These are phyloP conservation scores for Myripristis murdjan DNA, from an alignment of 2,797 vertebrate genomes.

Conservation along the genomic window DNA sequence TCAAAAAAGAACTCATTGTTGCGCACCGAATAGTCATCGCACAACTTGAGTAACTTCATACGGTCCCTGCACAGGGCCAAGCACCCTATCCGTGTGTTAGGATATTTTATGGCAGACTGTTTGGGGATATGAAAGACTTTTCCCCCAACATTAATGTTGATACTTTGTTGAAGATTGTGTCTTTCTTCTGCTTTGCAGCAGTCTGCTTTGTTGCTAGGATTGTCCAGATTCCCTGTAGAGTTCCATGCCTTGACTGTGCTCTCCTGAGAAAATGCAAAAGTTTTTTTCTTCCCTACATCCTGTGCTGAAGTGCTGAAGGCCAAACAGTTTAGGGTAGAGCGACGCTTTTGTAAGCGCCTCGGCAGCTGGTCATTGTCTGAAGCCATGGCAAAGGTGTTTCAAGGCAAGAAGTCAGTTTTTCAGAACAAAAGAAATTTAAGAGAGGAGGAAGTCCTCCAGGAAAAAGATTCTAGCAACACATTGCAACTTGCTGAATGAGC, in stretches of 20 bases:
- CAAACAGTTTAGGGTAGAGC: slow-evolving; percentile 75
- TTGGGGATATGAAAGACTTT: slow-evolving; percentile 84
- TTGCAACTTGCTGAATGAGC: slow-evolving; percentile 10
- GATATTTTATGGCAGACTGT: slow-evolving; percentile 80
- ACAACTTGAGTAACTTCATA: slow-evolving; percentile 81
- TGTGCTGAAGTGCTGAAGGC: slow-evolving; percentile 58
- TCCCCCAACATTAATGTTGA: slow-evolving; percentile 89
- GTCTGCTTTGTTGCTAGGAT: slow-evolving; percentile 38
- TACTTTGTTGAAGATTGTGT: slow-evolving; percentile 41
- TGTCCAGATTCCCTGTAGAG: slow-evolving; percentile 81
- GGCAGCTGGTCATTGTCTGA: slow-evolving; percentile 54
- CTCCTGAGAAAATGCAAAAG: slow-evolving; percentile 83
- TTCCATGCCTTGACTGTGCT: slow-evolving; percentile 86
- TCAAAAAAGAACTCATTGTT: slow-evolving; percentile 91
- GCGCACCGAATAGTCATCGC: slow-evolving; percentile 88
- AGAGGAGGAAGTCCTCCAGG: slow-evolving; percentile 41
- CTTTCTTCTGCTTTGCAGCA: slow-evolving; percentile 17
- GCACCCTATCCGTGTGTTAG: slow-evolving; percentile 85
- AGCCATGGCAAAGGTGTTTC: slow-evolving; percentile 58
- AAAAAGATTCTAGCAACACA: slow-evolving; percentile 8
- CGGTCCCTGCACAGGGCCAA: slow-evolving; percentile 84
- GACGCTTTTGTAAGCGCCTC: slow-evolving; percentile 59
- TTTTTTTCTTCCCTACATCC: slow-evolving; percentile 45
- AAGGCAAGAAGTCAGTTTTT: slow-evolving; percentile 30
- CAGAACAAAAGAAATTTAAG: slow-evolving; percentile 1